Base-by-base conservation (phyloP, 2,888 invertebrate species). In the Argyresthia goedartella region DNA sequence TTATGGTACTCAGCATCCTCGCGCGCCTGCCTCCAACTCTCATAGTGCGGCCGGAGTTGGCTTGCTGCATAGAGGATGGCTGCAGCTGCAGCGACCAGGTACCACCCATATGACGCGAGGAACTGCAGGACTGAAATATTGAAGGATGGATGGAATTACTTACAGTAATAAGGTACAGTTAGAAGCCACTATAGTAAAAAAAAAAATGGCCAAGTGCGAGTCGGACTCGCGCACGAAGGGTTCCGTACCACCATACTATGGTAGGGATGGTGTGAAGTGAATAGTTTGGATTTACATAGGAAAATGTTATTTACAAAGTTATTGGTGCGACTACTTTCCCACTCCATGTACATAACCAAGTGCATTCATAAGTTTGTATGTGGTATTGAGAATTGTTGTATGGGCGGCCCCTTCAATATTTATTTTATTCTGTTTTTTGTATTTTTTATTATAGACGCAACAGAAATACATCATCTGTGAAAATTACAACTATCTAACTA, bases 1-100 rank as follows among this genome's bases (percentile, higher is more conserved):
- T 81, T 82, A 52, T 82, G 80, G 49, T 78, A 75, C 13, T 63
- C 69, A 0, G 82, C 81, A 35, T 82, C 82, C 25, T 79, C 80
- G 7, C 65, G 55, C 0, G 69, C 71, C 45, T 76, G 65, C 56
- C 55, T 59, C 76, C 78, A 79, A 25, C 60, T 59, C 13, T 62
- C 53, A 1, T 68, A 49, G 1, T 14, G 46, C 0, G 79, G 79
- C 8, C 61, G 55, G 47, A 74, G 57, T 53, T 56, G 57, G 53
- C 57, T 56, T 1, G 52, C 15, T 0, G 63, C 2, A 53, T 69
- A 76, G 16, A 68, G 51, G 0, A 39, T 13, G 0, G 55, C 58
- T 0, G 61, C 66, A 0, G 53, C 60, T 0, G 54, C 67, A 0
- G 68, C 75, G 41, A 80, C 55, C n/a, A 79, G 4, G 53, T 59